Evolutionary conservation across 2,113 vertebrate species (phyloP).

Genomic region (Oreochromis aureus): DNA sequence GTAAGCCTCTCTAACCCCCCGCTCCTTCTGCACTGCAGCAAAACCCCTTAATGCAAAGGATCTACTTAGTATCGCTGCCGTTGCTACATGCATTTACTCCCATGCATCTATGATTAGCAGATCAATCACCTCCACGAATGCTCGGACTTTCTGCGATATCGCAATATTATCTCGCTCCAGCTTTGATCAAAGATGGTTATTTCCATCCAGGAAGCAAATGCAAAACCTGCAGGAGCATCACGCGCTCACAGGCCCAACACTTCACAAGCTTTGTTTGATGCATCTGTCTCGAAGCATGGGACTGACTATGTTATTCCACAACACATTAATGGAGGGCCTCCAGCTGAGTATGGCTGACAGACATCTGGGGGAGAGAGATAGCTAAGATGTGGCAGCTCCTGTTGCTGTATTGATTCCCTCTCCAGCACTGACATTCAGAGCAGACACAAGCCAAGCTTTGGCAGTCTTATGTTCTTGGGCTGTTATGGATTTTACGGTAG

Average conservation of each 20-base stretch:
- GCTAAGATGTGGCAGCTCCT: slow-evolving; percentile 53
- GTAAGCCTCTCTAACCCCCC: not conserved
- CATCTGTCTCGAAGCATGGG: slow-evolving; percentile 41
- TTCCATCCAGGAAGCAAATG: slow-evolving; percentile 36
- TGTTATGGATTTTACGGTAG: slow-evolving; percentile 37
- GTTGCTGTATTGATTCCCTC: slow-evolving; percentile 59
- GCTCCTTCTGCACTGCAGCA: not conserved
- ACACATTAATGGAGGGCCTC: slow-evolving; percentile 55
- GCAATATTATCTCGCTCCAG: not conserved
- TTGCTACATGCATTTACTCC: not conserved
- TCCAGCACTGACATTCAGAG: slow-evolving; percentile 49
- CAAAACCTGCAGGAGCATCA: slow-evolving; percentile 43
- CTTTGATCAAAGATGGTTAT: slow-evolving; percentile 44
- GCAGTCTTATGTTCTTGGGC: slow-evolving; percentile 38
- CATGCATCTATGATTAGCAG: slow-evolving; percentile 18
- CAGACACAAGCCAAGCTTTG: slow-evolving; percentile 37
- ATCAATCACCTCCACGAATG: slow-evolving; percentile 13
- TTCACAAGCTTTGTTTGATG: slow-evolving; percentile 52
- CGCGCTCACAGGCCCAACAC: slow-evolving; percentile 13
- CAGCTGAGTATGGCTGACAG: slow-evolving; percentile 60
- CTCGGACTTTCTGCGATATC: slow-evolving; percentile 13
- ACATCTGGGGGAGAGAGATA: slow-evolving; percentile 51
- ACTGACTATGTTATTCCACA: slow-evolving; percentile 48
- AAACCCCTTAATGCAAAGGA: not conserved
- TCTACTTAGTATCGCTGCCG: not conserved